Percentiles rank a stretch among this genome's conserved stretches.
phyloP scores from a whole-genome alignment of 2,888 invertebrate species.

The Shargacucullia verbasci region DNA sequence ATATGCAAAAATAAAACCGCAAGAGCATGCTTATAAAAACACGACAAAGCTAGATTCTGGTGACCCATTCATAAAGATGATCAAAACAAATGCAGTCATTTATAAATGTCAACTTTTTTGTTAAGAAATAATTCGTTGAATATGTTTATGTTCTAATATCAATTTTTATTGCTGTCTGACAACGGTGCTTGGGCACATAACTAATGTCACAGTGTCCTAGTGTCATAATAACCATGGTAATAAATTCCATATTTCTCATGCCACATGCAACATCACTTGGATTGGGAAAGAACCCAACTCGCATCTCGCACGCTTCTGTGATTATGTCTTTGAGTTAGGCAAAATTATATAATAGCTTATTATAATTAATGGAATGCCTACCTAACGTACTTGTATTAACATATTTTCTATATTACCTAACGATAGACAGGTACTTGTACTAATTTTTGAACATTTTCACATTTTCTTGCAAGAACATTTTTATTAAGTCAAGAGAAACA shows the following conservation, averaged over 20 bases:
- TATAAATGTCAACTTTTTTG: constrained; percentile 35
- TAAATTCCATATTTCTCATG: neutral
- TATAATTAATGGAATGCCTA: constrained; percentile 13
- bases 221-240: constrained; percentile 7
- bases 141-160: constrained; percentile 15
- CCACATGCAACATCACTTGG: neutral
- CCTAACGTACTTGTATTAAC: constrained; percentile 21
- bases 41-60: constrained; percentile 3
- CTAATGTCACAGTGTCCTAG: constrained; percentile 21
- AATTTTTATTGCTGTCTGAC: constrained; percentile 6
- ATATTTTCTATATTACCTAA: constrained; percentile 36
- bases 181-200: neutral
- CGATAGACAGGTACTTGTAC: constrained; percentile 3
- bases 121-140: constrained; percentile 24
- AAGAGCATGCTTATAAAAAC: constrained; percentile 3
- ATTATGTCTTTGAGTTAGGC: constrained; percentile 19
- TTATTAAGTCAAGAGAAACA: too few species aligned
- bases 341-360: constrained; percentile 27
- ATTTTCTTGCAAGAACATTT: too few species aligned
- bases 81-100: constrained; percentile 32
- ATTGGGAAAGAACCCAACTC: constrained; percentile 23
- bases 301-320: neutral
- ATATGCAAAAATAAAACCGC: neutral
- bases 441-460: constrained; percentile 5
- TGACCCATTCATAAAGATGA: constrained; percentile 13